Base-by-base conservation (phyloP, 2,888 invertebrate species). In the Drosophila borealis region DNA sequence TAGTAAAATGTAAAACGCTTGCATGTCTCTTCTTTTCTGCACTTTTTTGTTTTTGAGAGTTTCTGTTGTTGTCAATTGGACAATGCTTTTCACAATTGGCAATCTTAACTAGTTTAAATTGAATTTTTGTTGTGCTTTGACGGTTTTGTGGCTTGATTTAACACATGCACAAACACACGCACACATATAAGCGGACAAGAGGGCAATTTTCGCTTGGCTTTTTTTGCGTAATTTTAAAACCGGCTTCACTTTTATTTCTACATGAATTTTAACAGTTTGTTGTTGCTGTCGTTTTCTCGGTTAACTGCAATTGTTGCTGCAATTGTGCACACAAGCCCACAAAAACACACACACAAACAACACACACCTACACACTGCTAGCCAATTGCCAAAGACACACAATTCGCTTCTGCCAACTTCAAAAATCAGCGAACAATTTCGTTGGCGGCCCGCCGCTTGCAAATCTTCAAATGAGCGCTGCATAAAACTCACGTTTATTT, bases 381-480 rank as follows among this genome's bases (percentile, higher is more conserved):
- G 62, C 70, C 69, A 75, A 80, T 83, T 80, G 72, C 69, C 77
- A 81, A 85, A 55, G 33, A 64, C 34, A 55, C 37, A 56, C 14
- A 37, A 49, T 49, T n/a, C 25, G 48, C 67, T 55, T 60, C 74
- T 68, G 65, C 74, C 48, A 61, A 67, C 17, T 51, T 63, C 25
- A 39, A 68, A 78, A 69, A 66, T 71, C 37, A 50, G 80, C 60
- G 64, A 70, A 63, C 63, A 34, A 62, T 66, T 76, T 36, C 60
- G 77, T 80, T 78, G 81, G 54, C 76, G 70, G 71, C 82, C 82
- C 80, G 80, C 79, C 84, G 84, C 88, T 90, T 85, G 88, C 88
- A 90, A 91, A 91, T 91, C 90, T 91, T 87, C 80, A 82, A 91
- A 90, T 91, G 90, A 89, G 85, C 86, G 81, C 88, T 88, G 80